phyloP scores from a whole-genome alignment of 2,797 vertebrate genomes.

The Melanotaenia maccullochi region DNA sequence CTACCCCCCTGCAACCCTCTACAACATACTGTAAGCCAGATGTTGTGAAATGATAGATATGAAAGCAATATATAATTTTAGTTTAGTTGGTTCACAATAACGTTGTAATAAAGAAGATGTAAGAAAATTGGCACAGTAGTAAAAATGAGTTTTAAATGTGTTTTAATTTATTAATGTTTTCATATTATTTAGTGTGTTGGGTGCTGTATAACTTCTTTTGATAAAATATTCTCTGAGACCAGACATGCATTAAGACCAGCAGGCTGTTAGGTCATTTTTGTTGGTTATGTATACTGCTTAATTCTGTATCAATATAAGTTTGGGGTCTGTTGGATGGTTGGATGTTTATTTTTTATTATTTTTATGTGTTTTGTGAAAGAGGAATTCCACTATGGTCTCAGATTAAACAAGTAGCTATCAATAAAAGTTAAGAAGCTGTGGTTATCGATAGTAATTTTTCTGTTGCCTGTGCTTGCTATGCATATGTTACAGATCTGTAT shows the following conservation, averaged over 20 bases:
- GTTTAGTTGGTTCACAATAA: not conserved
- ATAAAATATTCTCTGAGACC: not conserved
- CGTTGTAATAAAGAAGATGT: not conserved
- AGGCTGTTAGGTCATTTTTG: not conserved
- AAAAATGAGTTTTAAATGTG: not conserved
- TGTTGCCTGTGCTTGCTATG: not conserved
- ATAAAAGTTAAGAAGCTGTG: not conserved
- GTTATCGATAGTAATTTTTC: not conserved
- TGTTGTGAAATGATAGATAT: not conserved
- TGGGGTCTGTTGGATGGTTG: not conserved
- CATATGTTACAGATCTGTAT: conserved; percentile 39
- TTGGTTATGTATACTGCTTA: not conserved
- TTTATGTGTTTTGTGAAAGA: conserved; percentile 11
- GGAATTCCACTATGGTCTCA: not conserved
- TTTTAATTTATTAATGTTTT: not conserved
- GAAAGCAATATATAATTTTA: too few species aligned
- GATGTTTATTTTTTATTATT: not conserved
- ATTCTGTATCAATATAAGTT: not conserved
- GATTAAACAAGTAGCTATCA: not conserved
- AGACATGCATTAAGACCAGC: not conserved
- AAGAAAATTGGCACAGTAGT: too few species aligned
- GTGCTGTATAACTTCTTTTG: not conserved
- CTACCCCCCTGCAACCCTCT: not conserved
- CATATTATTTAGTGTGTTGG: not conserved
- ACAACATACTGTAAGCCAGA: not conserved